These are phyloP conservation scores for Autographa pulchrina DNA, from an alignment of 2,888 invertebrate genomes.

Conservation along the genomic window DNA sequence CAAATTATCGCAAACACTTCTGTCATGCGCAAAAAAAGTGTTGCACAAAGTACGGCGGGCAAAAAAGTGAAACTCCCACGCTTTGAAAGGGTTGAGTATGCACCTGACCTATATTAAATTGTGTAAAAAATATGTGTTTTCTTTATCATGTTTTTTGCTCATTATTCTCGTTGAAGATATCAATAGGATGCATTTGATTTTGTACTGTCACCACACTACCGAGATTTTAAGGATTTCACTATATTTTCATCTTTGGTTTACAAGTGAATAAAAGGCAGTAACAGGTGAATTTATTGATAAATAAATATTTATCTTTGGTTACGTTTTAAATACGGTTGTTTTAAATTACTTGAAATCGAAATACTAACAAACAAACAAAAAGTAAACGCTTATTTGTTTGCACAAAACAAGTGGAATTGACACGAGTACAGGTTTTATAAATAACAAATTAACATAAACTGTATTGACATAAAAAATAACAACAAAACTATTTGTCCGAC, in stretches of 20 bases:
- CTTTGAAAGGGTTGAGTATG: constrained; percentile 86
- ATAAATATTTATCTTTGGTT: background rate
- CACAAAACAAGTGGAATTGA: constrained; percentile 16
- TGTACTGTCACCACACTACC: constrained; percentile 68
- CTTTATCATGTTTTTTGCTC: constrained; percentile 82
- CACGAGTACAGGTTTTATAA: constrained; percentile 37
- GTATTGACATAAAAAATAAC: constrained; percentile 58
- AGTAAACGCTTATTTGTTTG: background rate
- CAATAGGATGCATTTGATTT: constrained; percentile 71
- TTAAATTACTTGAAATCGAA: no score
- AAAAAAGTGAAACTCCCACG: constrained; percentile 86
- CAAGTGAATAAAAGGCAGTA: background rate
- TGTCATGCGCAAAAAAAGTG: constrained; percentile 77
- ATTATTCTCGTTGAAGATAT: constrained; percentile 78
- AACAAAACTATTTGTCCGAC: constrained; percentile 64
- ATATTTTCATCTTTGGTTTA: background rate
- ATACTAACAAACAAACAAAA: background rate
- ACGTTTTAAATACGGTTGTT: no score
- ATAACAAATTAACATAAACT: constrained; percentile 49
- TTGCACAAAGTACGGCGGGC: constrained; percentile 79
- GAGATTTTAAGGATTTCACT: background rate
- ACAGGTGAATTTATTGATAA: no score
- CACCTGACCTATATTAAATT: constrained; percentile 89
- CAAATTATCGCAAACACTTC: constrained; percentile 89
- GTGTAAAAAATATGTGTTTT: constrained; percentile 79